A percentile compares a stretch with the other conserved stretches of the same genome.
These are phyloP conservation scores for Brachynemurus nebulosus DNA, from an alignment of 2,888 invertebrate species.

Conservation along the genomic window DNA sequence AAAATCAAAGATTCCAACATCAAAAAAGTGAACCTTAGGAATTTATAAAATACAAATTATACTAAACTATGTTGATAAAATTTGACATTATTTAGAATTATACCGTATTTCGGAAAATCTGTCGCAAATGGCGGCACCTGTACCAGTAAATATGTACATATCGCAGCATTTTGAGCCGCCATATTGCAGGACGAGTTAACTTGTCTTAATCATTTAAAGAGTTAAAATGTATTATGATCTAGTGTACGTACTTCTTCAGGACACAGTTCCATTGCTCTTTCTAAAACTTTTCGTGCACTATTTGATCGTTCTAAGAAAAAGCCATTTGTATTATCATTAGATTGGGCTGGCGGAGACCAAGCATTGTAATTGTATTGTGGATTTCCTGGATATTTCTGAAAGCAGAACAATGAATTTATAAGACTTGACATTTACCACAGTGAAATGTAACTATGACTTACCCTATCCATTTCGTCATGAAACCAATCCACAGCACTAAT, in stretches of 20 bases:
- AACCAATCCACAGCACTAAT: slow-evolving; percentile 83
- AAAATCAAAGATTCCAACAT: no score
- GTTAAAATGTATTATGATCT: no score
- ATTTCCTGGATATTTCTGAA: slow-evolving; percentile 36
- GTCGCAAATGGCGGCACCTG: no score
- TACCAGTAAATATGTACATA: no score
- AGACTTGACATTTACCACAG: background rate
- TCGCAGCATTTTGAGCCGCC: no score
- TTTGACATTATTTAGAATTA: no score
- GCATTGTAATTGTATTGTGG: slow-evolving; percentile 75
- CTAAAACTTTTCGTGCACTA: slow-evolving; percentile 79
- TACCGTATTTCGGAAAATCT: no score
- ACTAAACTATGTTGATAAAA: no score
- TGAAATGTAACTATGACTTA: slow-evolving; percentile 24
- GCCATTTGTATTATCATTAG: slow-evolving; percentile 89
- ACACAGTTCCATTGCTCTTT: slow-evolving; percentile 61
- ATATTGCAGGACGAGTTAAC: no score
- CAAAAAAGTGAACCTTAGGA: no score
- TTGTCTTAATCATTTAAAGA: no score
- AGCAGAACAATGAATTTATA: background rate
- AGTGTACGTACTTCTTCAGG: slow-evolving; percentile 45
- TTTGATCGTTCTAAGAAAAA: slow-evolving; percentile 89
- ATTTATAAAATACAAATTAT: no score
- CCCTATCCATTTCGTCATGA: slow-evolving; percentile 82
- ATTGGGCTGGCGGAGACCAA: slow-evolving; percentile 90